Evolutionary conservation across 2,888 invertebrate genomes (phyloP).

Genomic region (Odiellus spinosus): DNA sequence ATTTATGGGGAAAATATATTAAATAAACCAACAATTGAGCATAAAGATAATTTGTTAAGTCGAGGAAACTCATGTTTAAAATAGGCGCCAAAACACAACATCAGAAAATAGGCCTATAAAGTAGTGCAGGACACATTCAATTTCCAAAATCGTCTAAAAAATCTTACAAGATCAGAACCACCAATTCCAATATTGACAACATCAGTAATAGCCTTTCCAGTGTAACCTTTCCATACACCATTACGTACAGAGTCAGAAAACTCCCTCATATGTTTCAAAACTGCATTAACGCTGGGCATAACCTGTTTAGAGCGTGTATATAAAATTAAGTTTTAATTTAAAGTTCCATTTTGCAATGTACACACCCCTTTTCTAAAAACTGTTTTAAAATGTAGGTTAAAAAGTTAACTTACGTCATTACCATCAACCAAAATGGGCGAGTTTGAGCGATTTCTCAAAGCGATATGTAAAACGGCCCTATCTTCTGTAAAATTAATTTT

Average conservation of each 20-base stretch:
- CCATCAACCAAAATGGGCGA: conserved; percentile 63
- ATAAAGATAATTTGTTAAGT: too few relatives aligned
- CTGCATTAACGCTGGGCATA: conserved; percentile 78
- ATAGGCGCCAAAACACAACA: too few relatives aligned
- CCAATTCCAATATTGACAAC: conserved; percentile 99
- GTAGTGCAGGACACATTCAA: too few relatives aligned
- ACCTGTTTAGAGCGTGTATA: conserved; percentile 29
- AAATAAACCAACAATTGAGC: too few relatives aligned
- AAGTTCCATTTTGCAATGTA: neutral
- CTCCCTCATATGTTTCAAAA: conserved; percentile 83
- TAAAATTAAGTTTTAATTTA: too few relatives aligned
- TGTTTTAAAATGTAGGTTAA: neutral
- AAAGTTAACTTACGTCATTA: conserved; percentile 50
- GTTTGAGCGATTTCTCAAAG: conserved; percentile 71
- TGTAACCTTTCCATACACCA: conserved; percentile 52
- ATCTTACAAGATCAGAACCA: conserved; percentile 74
- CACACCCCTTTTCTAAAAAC: neutral
- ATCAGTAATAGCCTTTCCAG: conserved; percentile 87
- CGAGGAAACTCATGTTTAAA: too few relatives aligned
- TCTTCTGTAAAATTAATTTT: conserved; percentile 96
- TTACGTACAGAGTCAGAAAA: conserved; percentile 41
- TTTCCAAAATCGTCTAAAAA: too few relatives aligned
- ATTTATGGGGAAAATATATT: too few relatives aligned
- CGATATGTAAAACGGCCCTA: conserved; percentile 85
- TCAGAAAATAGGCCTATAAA: too few relatives aligned